Evolutionary conservation across 2,888 invertebrate species (phyloP).

Genomic region (Amiota communis): DNA sequence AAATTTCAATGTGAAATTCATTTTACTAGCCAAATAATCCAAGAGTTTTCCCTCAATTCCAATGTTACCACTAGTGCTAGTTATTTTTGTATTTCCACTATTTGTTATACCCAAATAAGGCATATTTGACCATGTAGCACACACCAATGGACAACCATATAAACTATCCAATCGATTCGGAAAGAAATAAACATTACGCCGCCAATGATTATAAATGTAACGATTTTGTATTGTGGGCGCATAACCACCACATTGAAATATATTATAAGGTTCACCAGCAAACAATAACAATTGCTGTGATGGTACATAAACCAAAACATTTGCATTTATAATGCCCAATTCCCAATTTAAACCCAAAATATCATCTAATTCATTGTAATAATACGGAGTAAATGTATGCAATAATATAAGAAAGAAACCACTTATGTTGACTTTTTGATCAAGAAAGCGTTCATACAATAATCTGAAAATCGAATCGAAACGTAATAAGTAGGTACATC

Average conservation of each 20-base stretch:
- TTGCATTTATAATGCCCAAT: conserved; percentile 47
- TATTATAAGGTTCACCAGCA: conserved; percentile 48
- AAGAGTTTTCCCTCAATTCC: conserved; percentile 55
- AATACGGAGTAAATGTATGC: conserved; percentile 44
- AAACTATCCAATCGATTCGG: conserved; percentile 45
- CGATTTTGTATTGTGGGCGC: conserved; percentile 49
- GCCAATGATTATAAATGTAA: conserved; percentile 46
- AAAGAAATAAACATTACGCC: conserved; percentile 31
- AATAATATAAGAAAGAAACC: conserved; percentile 50
- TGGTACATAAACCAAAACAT: conserved; percentile 49
- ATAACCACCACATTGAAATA: conserved; percentile 45
- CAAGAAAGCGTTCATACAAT: conserved; percentile 39
- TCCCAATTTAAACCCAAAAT: conserved; percentile 45
- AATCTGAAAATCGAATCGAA: conserved; percentile 31
- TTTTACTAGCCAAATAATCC: conserved; percentile 44
- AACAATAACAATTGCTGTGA: conserved; percentile 47
- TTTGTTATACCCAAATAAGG: conserved; percentile 45
- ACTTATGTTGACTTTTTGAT: conserved; percentile 44
- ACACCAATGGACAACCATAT: conserved; percentile 50
- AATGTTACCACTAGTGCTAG: background rate
- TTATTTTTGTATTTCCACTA: too few species aligned
- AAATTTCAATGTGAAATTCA: conserved; percentile 53
- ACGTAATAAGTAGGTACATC: too few species aligned
- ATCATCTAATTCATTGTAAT: conserved; percentile 45
- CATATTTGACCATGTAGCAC: conserved; percentile 53